Evolutionary conservation across 2,888 invertebrate genomes (phyloP), one percentile per base, ranked within the genome.

Genomic region (Erebia palarica): DNA sequence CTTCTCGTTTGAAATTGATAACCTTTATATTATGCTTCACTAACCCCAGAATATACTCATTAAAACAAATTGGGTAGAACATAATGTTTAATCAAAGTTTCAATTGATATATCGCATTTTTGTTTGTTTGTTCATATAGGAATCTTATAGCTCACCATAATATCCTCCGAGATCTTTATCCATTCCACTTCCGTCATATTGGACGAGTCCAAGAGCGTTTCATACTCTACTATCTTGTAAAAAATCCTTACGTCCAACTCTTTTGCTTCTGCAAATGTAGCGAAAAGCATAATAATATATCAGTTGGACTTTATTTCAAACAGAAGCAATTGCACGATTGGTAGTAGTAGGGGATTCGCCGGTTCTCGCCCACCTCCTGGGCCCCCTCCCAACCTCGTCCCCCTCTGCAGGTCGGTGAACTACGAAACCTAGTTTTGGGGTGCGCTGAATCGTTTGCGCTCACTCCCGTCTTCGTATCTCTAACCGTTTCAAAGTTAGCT

Each of bases 181-280:
- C 99, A 99, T 77, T 99, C 97, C 58, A 95, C 95, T 87, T 97
- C 96, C 0, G 96, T 96, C 97, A 99, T 98, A 84, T 99, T 98
- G 71, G 98, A 97, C 0, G 99, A 99, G 86, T 99, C 99, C 77
- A 98, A 91, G 0, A 99, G 93, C 0, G 96, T 97, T 42, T 96
- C 95, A 84, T 98, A 99, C 86, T 99, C 99, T 58, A 94, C 90
- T 57, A 99, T 95, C 75, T 95, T 95, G 84, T 98, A 98, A 42
- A 96, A 87, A 59, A 97, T 94, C 42, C 96, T 94, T 69, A 92
- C 83, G 57, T 80, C 82, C 59, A 94, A 87, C 47, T 93, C 93
- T 77, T 94, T 89, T 0, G 86, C 77, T 65, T 81, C 84, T 86
- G 76, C 27, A 79, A 75, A 51, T 44, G 36, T 36, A 7, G 36